These are phyloP conservation scores for Coelinius sp. DNA, from an alignment of 2,888 invertebrate species.

Conservation along the genomic window DNA sequence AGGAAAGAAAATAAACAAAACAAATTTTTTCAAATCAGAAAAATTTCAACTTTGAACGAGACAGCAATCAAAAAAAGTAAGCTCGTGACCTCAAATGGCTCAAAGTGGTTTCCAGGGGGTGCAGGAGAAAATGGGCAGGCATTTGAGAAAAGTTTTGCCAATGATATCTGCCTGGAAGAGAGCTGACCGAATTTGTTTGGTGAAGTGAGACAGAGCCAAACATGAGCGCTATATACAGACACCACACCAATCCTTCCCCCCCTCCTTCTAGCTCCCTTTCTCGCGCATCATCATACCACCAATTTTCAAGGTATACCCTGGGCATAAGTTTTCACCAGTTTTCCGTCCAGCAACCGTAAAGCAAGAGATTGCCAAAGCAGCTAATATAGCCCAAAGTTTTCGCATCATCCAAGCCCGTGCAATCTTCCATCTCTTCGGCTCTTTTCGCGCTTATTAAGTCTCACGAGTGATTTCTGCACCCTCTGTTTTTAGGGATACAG, in stretches of 20 bases:
- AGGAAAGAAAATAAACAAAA: neutral
- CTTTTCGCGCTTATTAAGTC: conserved; percentile 69
- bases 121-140: neutral
- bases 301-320: conserved; percentile 28
- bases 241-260: neutral
- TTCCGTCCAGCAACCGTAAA: conserved; percentile 54
- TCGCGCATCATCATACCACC: conserved; percentile 37
- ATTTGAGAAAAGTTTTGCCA: conserved; percentile 32
- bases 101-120: conserved; percentile 11
- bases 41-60: conserved; percentile 16
- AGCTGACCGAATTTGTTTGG: conserved; percentile 7
- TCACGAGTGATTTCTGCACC: conserved; percentile 65
- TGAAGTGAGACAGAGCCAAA: conserved; percentile 19
- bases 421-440: conserved; percentile 62
- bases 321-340: conserved; percentile 48
- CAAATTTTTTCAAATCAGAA: neutral
- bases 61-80: conserved; percentile 19
- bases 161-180: conserved; percentile 35
- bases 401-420: conserved; percentile 66
- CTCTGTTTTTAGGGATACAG: conserved; percentile 25
- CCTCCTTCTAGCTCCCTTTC: neutral
- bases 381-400: conserved; percentile 69
- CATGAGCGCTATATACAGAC: conserved; percentile 29
- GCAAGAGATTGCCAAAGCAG: conserved; percentile 66
- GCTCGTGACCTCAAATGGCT: conserved; percentile 17